phyloP scores from a whole-genome alignment of 2,797 vertebrate genomes.

The Helostoma temminkii region DNA sequence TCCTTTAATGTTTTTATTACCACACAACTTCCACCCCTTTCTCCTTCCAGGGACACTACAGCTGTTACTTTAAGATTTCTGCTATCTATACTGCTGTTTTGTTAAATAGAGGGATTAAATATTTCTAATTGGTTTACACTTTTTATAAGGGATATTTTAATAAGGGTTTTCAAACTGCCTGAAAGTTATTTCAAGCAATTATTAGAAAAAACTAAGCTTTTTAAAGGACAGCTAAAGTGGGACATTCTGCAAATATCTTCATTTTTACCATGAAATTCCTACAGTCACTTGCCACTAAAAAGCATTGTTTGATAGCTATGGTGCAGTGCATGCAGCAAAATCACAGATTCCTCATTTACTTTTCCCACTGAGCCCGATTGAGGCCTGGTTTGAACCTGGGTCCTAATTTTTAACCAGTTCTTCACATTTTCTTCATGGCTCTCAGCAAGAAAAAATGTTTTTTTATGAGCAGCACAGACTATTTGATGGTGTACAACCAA shows the following conservation, averaged over 20 bases:
- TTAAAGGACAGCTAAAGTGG: neutral
- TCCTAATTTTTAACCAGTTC: too few relatives aligned
- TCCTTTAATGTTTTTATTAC: slow-evolving; percentile 20
- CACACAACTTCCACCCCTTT: neutral
- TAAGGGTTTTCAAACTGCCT: slow-evolving; percentile 28
- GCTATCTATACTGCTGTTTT: slow-evolving; percentile 18
- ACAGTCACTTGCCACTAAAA: neutral
- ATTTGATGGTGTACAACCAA: too few relatives aligned
- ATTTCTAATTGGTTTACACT: slow-evolving; percentile 50
- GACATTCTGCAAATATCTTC: slow-evolving; percentile 15
- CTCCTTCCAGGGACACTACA: slow-evolving; percentile 35
- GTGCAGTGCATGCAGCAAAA: neutral
- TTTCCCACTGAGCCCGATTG: too few relatives aligned
- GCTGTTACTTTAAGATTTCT: slow-evolving; percentile 35
- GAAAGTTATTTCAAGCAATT: slow-evolving; percentile 35
- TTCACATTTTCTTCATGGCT: too few relatives aligned
- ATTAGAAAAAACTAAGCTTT: neutral
- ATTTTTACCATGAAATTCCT: neutral
- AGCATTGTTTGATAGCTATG: neutral
- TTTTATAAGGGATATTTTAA: slow-evolving; percentile 46
- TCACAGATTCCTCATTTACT: neutral
- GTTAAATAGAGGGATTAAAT: slow-evolving; percentile 53
- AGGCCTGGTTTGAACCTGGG: too few relatives aligned
- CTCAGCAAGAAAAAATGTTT: too few relatives aligned
- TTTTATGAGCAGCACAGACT: too few relatives aligned